Percentiles rank a stretch among this genome's conserved stretches.
Conservation (phyloP, 2,113 vertebrate species). For the Pelvicachromis taeniatus region DNA sequence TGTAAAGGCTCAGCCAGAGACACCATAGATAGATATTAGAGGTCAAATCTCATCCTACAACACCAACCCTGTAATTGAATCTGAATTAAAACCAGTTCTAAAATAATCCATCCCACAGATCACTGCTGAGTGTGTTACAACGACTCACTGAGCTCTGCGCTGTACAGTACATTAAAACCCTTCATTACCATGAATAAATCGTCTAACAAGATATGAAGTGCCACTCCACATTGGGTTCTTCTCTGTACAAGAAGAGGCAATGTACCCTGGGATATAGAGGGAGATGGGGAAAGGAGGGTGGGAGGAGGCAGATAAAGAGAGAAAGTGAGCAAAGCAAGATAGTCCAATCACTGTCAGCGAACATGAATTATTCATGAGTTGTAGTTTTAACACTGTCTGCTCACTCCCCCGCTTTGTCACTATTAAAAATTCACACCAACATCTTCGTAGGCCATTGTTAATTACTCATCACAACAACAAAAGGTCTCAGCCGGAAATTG, state of each 20-base stretch:
- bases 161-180: slow-evolving; percentile 40
- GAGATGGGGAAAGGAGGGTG: slow-evolving; percentile 23
- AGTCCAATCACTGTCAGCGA: slow-evolving; percentile 65
- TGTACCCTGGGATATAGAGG: slow-evolving; percentile 21
- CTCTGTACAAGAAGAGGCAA: slow-evolving; percentile 8
- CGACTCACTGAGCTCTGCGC: background rate
- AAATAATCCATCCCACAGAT: slow-evolving; percentile 45
- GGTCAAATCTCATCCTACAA: slow-evolving; percentile 29
- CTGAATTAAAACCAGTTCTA: slow-evolving; percentile 34
- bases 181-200: slow-evolving; percentile 59
- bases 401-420: slow-evolving; percentile 67
- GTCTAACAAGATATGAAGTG: slow-evolving; percentile 51
- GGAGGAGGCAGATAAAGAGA: slow-evolving; percentile 32
- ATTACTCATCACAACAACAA: slow-evolving; percentile 74
- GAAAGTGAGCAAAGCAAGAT: slow-evolving; percentile 5
- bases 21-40: slow-evolving; percentile 19
- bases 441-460: slow-evolving; percentile 77
- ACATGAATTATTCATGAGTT: slow-evolving; percentile 82
- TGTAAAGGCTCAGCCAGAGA: background rate
- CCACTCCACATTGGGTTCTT: slow-evolving; percentile 37
- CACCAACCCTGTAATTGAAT: slow-evolving; percentile 36
- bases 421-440: slow-evolving; percentile 81
- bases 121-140: slow-evolving; percentile 37
- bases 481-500: slow-evolving; percentile 67
- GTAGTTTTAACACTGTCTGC: slow-evolving; percentile 70